Base-by-base conservation (phyloP, 2,113 vertebrate genomes). In the Spermophilus dauricus region DNA sequence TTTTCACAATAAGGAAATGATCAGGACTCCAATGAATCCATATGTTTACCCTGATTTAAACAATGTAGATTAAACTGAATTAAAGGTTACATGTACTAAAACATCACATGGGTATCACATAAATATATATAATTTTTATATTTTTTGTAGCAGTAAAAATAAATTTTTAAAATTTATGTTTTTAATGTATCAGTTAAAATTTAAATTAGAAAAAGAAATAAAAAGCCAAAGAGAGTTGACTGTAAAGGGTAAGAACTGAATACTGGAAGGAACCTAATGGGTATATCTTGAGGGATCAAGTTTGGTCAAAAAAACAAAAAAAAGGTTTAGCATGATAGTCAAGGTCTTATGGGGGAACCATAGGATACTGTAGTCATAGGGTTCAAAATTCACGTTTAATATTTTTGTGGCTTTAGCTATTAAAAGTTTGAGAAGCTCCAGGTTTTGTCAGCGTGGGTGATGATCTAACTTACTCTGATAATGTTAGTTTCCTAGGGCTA, bases 391-490 rank as follows among this genome's bases (percentile, higher is more conserved):
- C 30, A 65, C 56, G 18, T 26, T 24, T 88, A 39, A 56, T 51
- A 48, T 18, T 48, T 61, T 30, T 81, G 22, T 5, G 6, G 32
- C 26, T 75, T 92, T 0, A 3, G 20, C 28, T 37, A 10, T 34
- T 61, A 39, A 72, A 51, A 58, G 5, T 72, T 53, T 80, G 42
- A 45, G 56, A 8, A 42, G 83, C 4, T 18, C 70, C 53, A 13
- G 45, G 24, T 11, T 69, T 28, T 70, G 14, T 14, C 28, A 39
- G 7, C 8, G 22, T 18, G 17, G 0, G 18, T 37, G 10, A 80
- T 48, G n/a, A 32, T 37, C 1, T 51, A 42, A 48, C 8, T 1
- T 16, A 51, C 22, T 2, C 8, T n/a, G 16, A 0, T 20, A n/a
- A 51, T 39, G 32, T 26, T 56, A 17, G 7, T 76, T n/a, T 84